Evolutionary conservation across 2,888 invertebrate genomes (phyloP).

Genomic region (Hydriomena furcata): DNA sequence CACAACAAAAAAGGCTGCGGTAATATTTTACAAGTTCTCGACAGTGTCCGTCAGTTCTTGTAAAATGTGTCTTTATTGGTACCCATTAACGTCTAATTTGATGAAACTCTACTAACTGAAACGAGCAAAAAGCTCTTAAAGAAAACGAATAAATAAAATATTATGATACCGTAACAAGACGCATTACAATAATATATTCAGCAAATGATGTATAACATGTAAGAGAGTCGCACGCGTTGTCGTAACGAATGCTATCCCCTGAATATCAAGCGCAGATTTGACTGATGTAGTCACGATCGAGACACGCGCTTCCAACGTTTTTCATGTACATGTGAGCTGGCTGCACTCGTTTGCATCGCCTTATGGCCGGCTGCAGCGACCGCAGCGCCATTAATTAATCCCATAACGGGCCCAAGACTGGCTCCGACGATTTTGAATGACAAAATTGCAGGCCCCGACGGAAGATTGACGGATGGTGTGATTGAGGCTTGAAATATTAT

Average conservation of each 20-base stretch:
- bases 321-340: constrained; percentile 57
- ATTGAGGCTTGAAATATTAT: constrained; percentile 69
- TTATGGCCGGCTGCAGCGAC: constrained; percentile 55
- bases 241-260: constrained; percentile 66
- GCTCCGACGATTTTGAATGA: constrained; percentile 67
- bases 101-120: constrained; percentile 30
- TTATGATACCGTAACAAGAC: constrained; percentile 37
- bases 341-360: constrained; percentile 59
- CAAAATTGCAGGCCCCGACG: constrained; percentile 59
- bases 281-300: constrained; percentile 73
- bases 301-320: constrained; percentile 67
- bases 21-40: constrained; percentile 21
- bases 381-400: constrained; percentile 64
- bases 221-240: constrained; percentile 51
- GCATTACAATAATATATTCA: constrained; percentile 52
- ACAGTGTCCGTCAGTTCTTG: constrained; percentile 20
- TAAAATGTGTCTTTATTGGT: constrained; percentile 24
- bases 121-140: constrained; percentile 25
- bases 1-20: constrained; percentile 16
- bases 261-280: constrained; percentile 74
- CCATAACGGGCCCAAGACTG: constrained; percentile 61
- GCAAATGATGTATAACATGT: constrained; percentile 52
- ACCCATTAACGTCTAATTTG: constrained; percentile 31
- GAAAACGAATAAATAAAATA: constrained; percentile 24
- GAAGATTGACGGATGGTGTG: constrained; percentile 65